These are phyloP conservation scores for Idaea straminata DNA, from an alignment of 2,888 invertebrate genomes.

Conservation along the genomic window DNA sequence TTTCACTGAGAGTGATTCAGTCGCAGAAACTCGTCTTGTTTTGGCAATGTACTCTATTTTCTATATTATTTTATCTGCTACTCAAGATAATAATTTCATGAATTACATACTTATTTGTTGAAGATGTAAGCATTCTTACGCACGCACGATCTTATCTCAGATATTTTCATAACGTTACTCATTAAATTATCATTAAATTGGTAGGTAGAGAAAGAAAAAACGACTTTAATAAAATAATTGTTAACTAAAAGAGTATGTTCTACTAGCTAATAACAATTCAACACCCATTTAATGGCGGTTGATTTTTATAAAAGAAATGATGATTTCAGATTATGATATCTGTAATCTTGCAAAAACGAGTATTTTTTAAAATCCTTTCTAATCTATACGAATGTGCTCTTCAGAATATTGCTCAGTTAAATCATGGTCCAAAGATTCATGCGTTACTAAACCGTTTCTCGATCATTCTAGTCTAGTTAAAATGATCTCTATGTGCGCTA, in stretches of 20 bases:
- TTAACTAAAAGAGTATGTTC: not conserved
- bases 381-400: too few species aligned
- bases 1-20: conserved; percentile 56
- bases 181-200: not conserved
- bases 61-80: conserved; percentile 13
- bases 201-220: not conserved
- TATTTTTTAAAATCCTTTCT: too few species aligned
- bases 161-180: not conserved
- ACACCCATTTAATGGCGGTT: too few species aligned
- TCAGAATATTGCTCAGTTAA: too few species aligned
- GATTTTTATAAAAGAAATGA: too few species aligned
- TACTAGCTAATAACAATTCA: too few species aligned
- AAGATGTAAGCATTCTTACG: not conserved
- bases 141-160: not conserved
- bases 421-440: not conserved
- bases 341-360: too few species aligned
- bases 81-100: conserved; percentile 4
- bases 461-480: conserved; percentile 18
- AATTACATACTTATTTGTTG: conserved; percentile 1
- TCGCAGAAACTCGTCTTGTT: conserved; percentile 59
- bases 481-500: not conserved
- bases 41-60: conserved; percentile 56
- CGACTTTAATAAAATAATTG: not conserved
- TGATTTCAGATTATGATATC: too few species aligned
- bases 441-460: not conserved